These are phyloP conservation scores for Drosophila tripunctata DNA, from an alignment of 2,888 invertebrate species.

Conservation along the genomic window DNA sequence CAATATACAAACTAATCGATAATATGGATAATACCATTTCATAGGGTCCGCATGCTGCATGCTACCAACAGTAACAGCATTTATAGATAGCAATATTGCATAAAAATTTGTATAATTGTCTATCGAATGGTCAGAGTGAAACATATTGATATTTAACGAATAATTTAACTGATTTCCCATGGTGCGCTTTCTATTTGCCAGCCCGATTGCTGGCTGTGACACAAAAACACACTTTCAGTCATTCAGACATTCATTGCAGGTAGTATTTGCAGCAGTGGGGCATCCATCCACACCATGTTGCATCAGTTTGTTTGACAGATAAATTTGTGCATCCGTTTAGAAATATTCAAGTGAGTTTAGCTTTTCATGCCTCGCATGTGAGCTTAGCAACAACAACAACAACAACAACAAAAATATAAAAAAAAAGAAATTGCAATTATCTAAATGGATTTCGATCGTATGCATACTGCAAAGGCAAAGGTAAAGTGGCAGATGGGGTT, in stretches of 20 bases:
- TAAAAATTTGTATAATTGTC: background rate
- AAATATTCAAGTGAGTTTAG: constrained; percentile 63
- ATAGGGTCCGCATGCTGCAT: background rate
- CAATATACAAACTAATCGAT: background rate
- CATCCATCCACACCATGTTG: constrained; percentile 29
- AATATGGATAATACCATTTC: background rate
- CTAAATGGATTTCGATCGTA: constrained; percentile 60
- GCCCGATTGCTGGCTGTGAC: constrained; percentile 41
- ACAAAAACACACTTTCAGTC: constrained; percentile 66
- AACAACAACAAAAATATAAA: background rate
- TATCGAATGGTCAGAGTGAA: background rate
- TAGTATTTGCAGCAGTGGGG: background rate
- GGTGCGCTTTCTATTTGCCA: constrained; percentile 27
- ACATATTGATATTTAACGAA: background rate
- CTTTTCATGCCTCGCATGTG: constrained; percentile 39
- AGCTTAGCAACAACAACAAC: constrained; percentile 8
- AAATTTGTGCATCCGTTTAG: constrained; percentile 71
- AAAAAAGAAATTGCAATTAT: constrained; percentile 65
- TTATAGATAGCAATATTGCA: background rate
- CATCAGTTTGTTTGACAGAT: constrained; percentile 53
- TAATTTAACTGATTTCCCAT: constrained; percentile 44
- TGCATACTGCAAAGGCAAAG: background rate
- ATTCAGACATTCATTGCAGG: constrained; percentile 64
- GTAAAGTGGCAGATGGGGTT: background rate
- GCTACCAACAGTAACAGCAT: too few species aligned